Base-by-base conservation (phyloP, 2,888 invertebrate species). In the Sinelater perroti region DNA sequence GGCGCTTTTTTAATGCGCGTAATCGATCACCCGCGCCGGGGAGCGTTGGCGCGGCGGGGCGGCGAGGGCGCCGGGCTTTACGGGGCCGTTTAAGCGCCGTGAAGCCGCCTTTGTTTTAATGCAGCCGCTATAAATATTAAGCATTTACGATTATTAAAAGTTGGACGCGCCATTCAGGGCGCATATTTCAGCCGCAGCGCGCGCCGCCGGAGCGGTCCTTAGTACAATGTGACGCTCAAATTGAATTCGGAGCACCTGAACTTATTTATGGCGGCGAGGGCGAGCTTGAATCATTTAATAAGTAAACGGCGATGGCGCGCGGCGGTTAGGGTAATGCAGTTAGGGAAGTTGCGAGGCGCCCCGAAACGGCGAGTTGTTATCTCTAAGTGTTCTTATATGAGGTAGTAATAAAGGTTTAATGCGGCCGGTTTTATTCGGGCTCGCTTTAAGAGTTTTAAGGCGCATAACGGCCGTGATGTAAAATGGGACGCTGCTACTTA, bases 241-340 rank as follows among this genome's bases (percentile, higher is more conserved):
- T 68, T 68, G 65, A 68, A 68, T 68, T 67, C 62, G 56, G 65
- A 64, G 64, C 66, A 61, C 65, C 63, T 58, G 64, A 69, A 69
- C 65, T 69, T 68, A 68, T 69, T 67, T 67, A 68, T 58, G 65
- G 53, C 63, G 61, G 59, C 63, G 63, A 64, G 62, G 61, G 57
- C 61, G 62, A 65, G 66, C 65, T 63, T 38, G 26, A 52, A 47
- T 60, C 59, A 57, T 63, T 66, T 66, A 67, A 67, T 67, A 68
- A 68, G 53, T 53, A 53, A 60, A 54, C 53, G 57, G 50, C 60
- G 60, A 61, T 58, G 61, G 55, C 28, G 58, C 47, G 55, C 46
- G 52, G 51, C 36, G 44, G 45, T 50, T 58, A 50, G 46, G 55
- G 42, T 61, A 61, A 61, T 61, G 61, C 58, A 61, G 54, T 61